Percentiles rank a stretch among this genome's conserved stretches.
These are phyloP conservation scores for Procambarus clarkii DNA, from an alignment of 1,140 invertebrate genomes.

Conservation along the genomic window DNA sequence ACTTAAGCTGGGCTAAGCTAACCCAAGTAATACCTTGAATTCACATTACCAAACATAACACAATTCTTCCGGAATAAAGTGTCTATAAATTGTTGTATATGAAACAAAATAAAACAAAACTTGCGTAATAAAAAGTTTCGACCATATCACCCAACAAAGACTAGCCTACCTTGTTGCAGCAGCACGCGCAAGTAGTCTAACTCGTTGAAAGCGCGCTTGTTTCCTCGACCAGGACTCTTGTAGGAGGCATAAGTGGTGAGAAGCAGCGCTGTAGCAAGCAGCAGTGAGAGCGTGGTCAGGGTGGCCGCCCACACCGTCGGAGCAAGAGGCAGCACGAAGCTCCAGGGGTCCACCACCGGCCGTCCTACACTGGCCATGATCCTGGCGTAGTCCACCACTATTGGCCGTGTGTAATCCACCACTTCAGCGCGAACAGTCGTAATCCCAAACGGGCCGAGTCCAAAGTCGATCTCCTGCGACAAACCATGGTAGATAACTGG, in stretches of 20 bases:
- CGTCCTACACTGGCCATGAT: conserved; percentile 9
- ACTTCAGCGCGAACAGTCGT: neutral
- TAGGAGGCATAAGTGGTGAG: neutral
- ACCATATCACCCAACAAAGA: too few species aligned
- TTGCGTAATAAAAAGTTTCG: too few species aligned
- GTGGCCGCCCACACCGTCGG: conserved; percentile 27
- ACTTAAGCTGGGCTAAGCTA: too few species aligned
- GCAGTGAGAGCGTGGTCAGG: neutral
- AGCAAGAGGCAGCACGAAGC: conserved; percentile 34
- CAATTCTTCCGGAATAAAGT: too few species aligned
- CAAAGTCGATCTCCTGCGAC: conserved; percentile 16
- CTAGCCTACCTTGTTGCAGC: conserved; percentile 8
- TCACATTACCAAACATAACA: too few species aligned
- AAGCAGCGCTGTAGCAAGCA: neutral
- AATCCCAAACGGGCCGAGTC: conserved; percentile 25
- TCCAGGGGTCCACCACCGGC: conserved; percentile 27
- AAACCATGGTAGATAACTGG: too few species aligned
- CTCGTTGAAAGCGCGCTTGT: neutral
- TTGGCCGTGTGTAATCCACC: conserved; percentile 22
- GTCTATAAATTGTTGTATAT: too few species aligned
- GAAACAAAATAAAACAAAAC: too few species aligned
- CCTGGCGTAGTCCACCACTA: conserved; percentile 14
- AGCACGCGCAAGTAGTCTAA: neutral
- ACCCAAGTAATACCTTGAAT: too few species aligned
- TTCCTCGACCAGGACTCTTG: neutral